Conservation (phyloP, 2,113 vertebrate genomes). For the Rhynchopsitta pachyrhyncha region DNA sequence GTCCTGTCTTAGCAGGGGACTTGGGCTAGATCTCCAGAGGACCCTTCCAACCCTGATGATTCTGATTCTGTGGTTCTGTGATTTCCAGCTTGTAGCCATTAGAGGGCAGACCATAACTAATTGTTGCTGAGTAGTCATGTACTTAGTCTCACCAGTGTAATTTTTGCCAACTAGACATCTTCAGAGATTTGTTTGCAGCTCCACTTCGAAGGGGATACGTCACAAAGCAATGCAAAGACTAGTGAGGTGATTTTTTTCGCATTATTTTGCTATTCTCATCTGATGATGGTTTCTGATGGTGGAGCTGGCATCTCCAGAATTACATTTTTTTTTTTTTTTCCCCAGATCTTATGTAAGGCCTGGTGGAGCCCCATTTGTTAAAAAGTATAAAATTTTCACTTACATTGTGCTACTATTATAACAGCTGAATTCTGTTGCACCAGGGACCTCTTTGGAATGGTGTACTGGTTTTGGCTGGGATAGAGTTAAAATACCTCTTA, state of each 20-base stretch:
- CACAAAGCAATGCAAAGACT: neutral
- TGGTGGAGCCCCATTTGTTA: neutral
- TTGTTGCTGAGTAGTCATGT: neutral
- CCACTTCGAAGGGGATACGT: neutral
- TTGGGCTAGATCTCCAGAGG: neutral
- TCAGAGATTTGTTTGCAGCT: neutral
- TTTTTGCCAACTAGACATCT: neutral
- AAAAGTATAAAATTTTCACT: neutral
- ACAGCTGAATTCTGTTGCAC: neutral
- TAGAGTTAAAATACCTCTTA: neutral
- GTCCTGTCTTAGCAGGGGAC: neutral
- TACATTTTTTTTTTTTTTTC: accelerated
- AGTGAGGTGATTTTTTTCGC: neutral
- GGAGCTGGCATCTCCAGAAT: neutral
- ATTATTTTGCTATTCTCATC: neutral
- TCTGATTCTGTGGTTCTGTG: neutral
- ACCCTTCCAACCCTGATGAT: neutral
- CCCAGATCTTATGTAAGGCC: neutral
- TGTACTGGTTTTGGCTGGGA: accelerated
- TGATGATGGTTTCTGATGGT: neutral
- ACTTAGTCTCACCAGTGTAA: neutral
- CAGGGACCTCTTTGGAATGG: neutral
- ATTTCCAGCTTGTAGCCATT: neutral
- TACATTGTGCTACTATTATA: neutral
- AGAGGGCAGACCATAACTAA: constrained; percentile 41